Evolutionary conservation across 2,797 vertebrate species (phyloP).

Genomic region (Pangasius larnaudii): DNA sequence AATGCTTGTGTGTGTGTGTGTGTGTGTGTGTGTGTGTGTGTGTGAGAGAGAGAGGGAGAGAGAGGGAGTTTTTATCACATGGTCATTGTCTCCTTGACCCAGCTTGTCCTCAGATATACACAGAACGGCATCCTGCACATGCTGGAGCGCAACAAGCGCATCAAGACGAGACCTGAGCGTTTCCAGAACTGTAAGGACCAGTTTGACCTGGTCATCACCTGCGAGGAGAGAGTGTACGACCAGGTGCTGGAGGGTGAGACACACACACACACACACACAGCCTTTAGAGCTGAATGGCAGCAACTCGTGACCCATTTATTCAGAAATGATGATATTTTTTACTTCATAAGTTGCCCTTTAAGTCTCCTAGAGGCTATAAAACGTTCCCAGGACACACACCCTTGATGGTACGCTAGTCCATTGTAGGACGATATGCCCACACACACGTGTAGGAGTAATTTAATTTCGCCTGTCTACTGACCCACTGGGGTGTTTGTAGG

Average conservation of each 20-base stretch:
- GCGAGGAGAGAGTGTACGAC: constrained; percentile 97
- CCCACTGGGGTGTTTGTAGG: too few relatives aligned
- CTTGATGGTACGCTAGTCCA: background rate
- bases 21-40: background rate
- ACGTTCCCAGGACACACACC: background rate
- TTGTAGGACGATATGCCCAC: background rate
- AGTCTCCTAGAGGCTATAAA: background rate
- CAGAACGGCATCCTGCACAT: constrained; percentile 99
- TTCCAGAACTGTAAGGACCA: constrained; percentile 97
- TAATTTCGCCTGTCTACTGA: background rate
- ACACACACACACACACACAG: background rate
- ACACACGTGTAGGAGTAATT: background rate
- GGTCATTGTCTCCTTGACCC: constrained; percentile 72
- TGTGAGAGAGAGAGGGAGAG: background rate
- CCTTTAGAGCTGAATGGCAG: background rate
- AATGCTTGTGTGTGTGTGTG: background rate
- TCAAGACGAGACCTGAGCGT: constrained; percentile 93
- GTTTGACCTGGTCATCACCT: constrained; percentile 97
- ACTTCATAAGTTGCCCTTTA: background rate
- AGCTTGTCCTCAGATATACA: constrained; percentile 86
- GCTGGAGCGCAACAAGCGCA: constrained; percentile 98
- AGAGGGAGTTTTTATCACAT: background rate
- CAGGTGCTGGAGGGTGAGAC: constrained; percentile 97
- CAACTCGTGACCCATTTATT: background rate
- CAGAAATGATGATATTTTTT: background rate